These are phyloP conservation scores for Choristoneura fumiferana DNA, from an alignment of 1,140 invertebrate species.

Conservation along the genomic window DNA sequence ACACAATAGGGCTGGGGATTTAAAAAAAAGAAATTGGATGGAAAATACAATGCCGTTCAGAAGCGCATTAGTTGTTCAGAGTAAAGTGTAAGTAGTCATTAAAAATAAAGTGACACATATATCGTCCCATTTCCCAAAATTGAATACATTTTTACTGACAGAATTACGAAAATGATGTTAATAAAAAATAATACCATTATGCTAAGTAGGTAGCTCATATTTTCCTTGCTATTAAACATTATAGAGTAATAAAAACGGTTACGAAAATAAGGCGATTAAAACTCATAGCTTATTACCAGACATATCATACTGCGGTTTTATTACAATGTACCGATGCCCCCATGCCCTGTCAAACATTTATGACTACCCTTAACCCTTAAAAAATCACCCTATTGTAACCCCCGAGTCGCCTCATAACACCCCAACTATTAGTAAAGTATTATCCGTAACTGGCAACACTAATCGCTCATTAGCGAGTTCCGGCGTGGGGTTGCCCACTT, in stretches of 20 bases:
- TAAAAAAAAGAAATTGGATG: slow-evolving; percentile 7
- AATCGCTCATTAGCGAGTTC: slow-evolving; percentile 74
- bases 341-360: slow-evolving; percentile 12
- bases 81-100: too few species aligned
- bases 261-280: slow-evolving; percentile 9
- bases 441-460: slow-evolving; percentile 72
- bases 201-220: too few species aligned
- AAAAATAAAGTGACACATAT: too few species aligned
- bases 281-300: not conserved
- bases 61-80: too few species aligned
- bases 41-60: not conserved
- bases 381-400: slow-evolving; percentile 48
- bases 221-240: too few species aligned
- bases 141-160: too few species aligned
- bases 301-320: slow-evolving; percentile 14
- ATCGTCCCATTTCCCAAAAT: too few species aligned
- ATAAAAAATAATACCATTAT: too few species aligned
- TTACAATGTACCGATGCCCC: slow-evolving; percentile 2
- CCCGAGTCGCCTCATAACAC: slow-evolving; percentile 49
- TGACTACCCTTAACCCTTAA: slow-evolving; percentile 18
- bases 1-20: not conserved
- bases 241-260: not conserved
- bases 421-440: slow-evolving; percentile 65
- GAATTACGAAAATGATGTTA: too few species aligned
- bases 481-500: slow-evolving; percentile 59